phyloP scores from a whole-genome alignment of 2,797 vertebrate genomes.

The Gouania willdenowi region DNA sequence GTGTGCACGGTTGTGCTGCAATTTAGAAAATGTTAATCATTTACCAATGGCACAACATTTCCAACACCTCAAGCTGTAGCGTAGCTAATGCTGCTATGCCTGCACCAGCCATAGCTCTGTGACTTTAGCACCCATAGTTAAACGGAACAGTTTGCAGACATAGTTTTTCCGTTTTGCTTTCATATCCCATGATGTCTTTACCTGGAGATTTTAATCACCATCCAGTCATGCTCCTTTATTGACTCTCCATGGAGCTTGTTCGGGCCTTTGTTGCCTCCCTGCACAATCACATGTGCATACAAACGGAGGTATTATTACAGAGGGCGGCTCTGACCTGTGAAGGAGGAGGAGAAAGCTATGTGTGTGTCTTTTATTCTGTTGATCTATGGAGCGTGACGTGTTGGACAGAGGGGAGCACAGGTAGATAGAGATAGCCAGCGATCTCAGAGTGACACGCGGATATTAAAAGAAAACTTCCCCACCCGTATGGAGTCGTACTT shows the following conservation, averaged over 20 bases:
- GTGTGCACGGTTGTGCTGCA: conserved; percentile 32
- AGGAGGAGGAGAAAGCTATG: conserved; percentile 23
- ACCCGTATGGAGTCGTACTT: conserved; percentile 65
- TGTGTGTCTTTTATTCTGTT: conserved; percentile 46
- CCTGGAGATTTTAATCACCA: conserved; percentile 13
- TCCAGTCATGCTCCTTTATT: conserved; percentile 11
- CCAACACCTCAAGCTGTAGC: not conserved
- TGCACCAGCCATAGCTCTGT: no score
- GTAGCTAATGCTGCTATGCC: not conserved
- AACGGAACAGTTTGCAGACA: not conserved
- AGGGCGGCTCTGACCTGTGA: conserved; percentile 64
- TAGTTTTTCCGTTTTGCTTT: no score
- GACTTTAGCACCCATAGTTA: no score
- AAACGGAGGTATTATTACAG: conserved; percentile 47
- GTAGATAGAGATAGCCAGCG: conserved; percentile 36
- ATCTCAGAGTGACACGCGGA: conserved; percentile 14
- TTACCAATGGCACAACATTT: conserved; percentile 18
- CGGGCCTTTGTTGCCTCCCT: conserved; percentile 32
- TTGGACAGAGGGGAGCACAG: conserved; percentile 37
- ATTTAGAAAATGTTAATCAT: conserved; percentile 49
- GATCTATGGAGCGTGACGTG: conserved; percentile 49
- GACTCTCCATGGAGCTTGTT: conserved; percentile 25
- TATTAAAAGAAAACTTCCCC: conserved; percentile 43
- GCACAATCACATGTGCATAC: not conserved
- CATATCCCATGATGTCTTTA: not conserved